Percentiles rank a stretch among this genome's conserved stretches.
These are phyloP conservation scores for Nephrotoma appendiculata DNA, from an alignment of 2,888 invertebrate species.

Conservation along the genomic window DNA sequence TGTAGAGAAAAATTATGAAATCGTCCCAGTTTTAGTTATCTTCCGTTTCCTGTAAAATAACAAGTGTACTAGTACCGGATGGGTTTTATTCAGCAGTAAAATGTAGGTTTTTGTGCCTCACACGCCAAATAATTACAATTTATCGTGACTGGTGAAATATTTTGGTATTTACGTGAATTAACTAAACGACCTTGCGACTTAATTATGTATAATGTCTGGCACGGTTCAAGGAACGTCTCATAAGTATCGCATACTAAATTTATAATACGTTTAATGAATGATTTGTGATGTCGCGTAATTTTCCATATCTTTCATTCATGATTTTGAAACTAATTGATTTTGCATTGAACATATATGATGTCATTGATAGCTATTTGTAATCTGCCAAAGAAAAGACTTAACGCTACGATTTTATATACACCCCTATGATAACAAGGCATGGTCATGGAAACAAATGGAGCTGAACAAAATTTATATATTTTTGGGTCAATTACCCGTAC, in stretches of 20 bases:
- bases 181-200: too few relatives aligned
- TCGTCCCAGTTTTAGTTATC: neutral
- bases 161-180: too few relatives aligned
- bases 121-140: too few relatives aligned
- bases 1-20: neutral
- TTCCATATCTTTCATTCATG: neutral
- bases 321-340: neutral
- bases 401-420: too few relatives aligned
- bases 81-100: too few relatives aligned
- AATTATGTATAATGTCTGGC: neutral
- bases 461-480: neutral
- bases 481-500: neutral
- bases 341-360: neutral
- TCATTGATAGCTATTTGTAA: neutral
- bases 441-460: neutral
- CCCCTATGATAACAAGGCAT: neutral
- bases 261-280: neutral
- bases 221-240: neutral
- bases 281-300: neutral
- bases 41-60: neutral
- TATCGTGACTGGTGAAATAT: too few relatives aligned
- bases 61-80: neutral
- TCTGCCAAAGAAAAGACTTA: neutral
- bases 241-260: neutral
- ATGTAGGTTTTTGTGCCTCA: too few relatives aligned